Evolutionary conservation across 2,888 invertebrate species (phyloP), one percentile per base, ranked within the genome.

Genomic region (Tridacna crocea): DNA sequence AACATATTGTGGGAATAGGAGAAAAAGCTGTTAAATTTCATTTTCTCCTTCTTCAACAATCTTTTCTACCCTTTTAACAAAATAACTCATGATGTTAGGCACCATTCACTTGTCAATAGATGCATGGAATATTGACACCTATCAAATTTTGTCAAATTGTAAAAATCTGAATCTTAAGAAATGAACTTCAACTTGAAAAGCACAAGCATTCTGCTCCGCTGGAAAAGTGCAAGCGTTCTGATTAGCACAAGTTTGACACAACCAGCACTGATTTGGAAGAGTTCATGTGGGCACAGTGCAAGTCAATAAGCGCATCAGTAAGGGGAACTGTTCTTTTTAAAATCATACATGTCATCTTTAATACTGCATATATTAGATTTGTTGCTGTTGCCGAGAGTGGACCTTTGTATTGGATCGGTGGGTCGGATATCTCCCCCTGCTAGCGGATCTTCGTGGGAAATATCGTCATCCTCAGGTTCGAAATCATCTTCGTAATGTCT

Each of bases 401-500:
- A 47, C 46, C 80, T 65, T 65, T 82, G 75, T 36, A 86, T 77
- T 26, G 88, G 85, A 58, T 90, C 90, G 12, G 79, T 58, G 36
- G 90, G 82, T 26, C 88, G 85, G 13, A 78, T 63, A 76, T 89
- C 80, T 26, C 87, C 85, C 19, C 83, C 80, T 47, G 81, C 84
- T 24, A 88, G 61, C 13, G 78, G 75, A 76, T 87, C 87, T 22
- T 83, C 82, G n/a, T 83, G 83, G 24, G 85, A 83, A 13, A 75
- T 70, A 13, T 91, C 92, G 19, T 92, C 93, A 58, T 92, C 92
- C n/a, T 91, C 93, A 12, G 93, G 91, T 77, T 93, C 93, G 89
- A 94, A 94, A 82, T 94, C 94, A 85, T 94, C 94, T 77, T 94
- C 94, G 85, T 94, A 94, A 70, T 92, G 90, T 77, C 94, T 94